These are phyloP conservation scores for Dascyllus trimaculatus DNA, from an alignment of 2,113 vertebrate genomes.

Conservation along the genomic window DNA sequence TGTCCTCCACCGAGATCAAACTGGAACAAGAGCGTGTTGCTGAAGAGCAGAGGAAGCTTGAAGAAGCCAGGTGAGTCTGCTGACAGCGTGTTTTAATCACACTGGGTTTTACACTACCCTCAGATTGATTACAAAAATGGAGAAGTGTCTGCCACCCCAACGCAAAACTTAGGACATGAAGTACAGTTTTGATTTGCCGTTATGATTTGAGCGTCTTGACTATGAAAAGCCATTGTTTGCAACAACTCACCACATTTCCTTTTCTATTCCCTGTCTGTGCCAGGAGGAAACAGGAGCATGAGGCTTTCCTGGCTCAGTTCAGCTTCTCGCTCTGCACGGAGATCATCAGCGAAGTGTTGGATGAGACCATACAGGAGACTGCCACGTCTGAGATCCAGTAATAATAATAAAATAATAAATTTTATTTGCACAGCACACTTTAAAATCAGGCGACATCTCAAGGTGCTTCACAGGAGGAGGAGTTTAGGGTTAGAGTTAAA, in stretches of 20 bases:
- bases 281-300: slow-evolving; percentile 89
- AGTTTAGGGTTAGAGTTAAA: no score
- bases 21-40: slow-evolving; percentile 84
- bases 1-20: slow-evolving; percentile 77
- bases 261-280: neutral
- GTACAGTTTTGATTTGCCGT: no score
- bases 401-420: no score
- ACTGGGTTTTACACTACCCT: neutral
- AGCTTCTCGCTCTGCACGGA: slow-evolving; percentile 86
- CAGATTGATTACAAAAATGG: no score
- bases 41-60: slow-evolving; percentile 86
- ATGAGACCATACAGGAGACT: slow-evolving; percentile 81
- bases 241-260: neutral
- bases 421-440: no score
- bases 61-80: slow-evolving; percentile 88
- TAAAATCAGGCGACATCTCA: no score
- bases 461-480: no score
- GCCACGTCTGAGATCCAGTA: slow-evolving; percentile 88
- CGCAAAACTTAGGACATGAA: no score
- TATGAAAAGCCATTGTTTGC: no score
- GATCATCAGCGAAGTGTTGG: slow-evolving; percentile 86
- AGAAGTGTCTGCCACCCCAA: no score
- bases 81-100: neutral
- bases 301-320: slow-evolving; percentile 84
- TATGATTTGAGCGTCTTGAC: no score